These are phyloP conservation scores for Meleagris gallopavo DNA, from an alignment of 2,113 vertebrate species.

Conservation along the genomic window DNA sequence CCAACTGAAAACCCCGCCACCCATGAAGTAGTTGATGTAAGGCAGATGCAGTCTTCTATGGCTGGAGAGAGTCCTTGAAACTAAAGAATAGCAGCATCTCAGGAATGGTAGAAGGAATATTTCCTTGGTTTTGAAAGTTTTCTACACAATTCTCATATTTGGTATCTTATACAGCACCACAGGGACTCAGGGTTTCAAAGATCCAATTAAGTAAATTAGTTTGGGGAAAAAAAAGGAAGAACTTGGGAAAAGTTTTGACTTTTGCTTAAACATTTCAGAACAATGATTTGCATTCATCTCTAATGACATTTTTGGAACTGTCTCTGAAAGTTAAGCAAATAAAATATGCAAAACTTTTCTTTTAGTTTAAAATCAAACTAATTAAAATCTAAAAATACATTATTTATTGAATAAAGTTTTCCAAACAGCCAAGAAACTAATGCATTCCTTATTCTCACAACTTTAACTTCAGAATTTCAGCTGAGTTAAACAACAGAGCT, in stretches of 20 bases:
- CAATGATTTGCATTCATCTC: not conserved
- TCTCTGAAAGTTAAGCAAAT: not conserved
- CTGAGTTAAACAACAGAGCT: not conserved
- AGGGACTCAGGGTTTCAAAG: not conserved
- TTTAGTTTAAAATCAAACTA: not conserved
- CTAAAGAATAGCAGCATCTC: not conserved
- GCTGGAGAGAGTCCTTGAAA: not conserved
- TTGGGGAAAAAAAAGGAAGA: not conserved
- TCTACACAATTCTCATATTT: not conserved
- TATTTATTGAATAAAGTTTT: not conserved
- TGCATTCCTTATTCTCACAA: not conserved
- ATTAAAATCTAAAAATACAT: not conserved
- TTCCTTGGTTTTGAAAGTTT: not conserved
- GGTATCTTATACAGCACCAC: not conserved
- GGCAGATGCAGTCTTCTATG: slow-evolving; percentile 16
- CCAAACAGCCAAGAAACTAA: not conserved
- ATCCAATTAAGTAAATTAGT: not conserved
- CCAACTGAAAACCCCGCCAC: not conserved
- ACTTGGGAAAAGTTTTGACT: not conserved
- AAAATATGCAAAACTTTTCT: not conserved
- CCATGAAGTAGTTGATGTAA: slow-evolving; percentile 44
- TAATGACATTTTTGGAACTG: not conserved
- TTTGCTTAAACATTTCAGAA: not conserved
- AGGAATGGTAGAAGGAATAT: not conserved
- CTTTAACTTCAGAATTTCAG: not conserved